Evolutionary conservation across 2,113 vertebrate species (phyloP).

Genomic region (Motacilla alba): DNA sequence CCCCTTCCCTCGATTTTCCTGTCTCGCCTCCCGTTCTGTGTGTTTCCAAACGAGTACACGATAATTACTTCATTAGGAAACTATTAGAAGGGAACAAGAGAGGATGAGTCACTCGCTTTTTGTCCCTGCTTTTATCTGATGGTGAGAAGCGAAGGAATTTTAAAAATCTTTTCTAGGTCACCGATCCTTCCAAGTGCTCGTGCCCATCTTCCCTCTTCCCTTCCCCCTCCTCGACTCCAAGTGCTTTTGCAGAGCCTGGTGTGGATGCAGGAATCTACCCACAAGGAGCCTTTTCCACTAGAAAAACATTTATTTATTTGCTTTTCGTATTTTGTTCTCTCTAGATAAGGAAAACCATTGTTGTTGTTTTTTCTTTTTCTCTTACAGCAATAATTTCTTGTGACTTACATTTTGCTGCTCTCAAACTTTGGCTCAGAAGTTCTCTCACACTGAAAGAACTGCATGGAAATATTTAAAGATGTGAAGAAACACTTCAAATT

Average conservation of each 20-base stretch:
- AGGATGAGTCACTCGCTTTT: conserved; percentile 17
- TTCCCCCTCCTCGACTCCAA: background rate
- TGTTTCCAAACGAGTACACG: background rate
- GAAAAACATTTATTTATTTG: background rate
- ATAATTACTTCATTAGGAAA: conserved; percentile 63
- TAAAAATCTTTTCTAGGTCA: conserved; percentile 57
- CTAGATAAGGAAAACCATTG: background rate
- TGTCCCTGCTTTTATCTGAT: conserved; percentile 52
- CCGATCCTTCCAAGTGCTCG: background rate
- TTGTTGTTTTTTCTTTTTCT: background rate
- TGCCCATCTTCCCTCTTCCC: conserved; percentile 6
- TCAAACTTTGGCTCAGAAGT: background rate
- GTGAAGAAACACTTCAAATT: background rate
- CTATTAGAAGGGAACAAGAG: conserved; percentile 52
- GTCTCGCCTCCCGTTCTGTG: background rate
- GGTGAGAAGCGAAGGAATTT: conserved; percentile 43
- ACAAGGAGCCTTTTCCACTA: background rate
- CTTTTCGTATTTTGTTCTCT: background rate
- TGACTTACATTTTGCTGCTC: background rate
- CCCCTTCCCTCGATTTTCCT: background rate
- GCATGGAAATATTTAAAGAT: background rate
- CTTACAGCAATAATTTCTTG: background rate
- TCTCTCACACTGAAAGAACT: background rate
- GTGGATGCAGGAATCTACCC: background rate
- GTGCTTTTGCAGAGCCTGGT: conserved; percentile 6